Evolutionary conservation across 2,797 vertebrate genomes (phyloP), one percentile per base, ranked within the genome.

Genomic region (Adrianichthys oophorus): DNA sequence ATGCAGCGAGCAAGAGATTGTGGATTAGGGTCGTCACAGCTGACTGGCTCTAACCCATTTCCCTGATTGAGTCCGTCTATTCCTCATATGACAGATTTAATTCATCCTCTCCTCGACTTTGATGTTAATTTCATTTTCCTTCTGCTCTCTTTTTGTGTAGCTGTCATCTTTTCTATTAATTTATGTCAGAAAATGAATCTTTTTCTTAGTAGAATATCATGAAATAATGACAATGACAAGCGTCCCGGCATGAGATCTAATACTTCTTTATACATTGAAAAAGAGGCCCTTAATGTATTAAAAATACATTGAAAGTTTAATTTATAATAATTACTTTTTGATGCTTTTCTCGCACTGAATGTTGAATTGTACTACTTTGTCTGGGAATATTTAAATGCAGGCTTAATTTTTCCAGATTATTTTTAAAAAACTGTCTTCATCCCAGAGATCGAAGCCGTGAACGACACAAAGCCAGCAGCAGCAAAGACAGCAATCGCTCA

Each of bases 401-500:
- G 10, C 32, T 37, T 37, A 2, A 12, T 48, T 15, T 21, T 24
- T 0, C 4, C 18, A 18, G 48, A 46, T 3, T 23, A n/a, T 51
- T 19, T 8, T n/a, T 62, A 4, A 21, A 13, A 56, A 12, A 24
- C n/a, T 41, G 41, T 72, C 45, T 48, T 29, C 62, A 48, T 23
- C 43, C n/a, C 72, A 92, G 92, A 45, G 90, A 94, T 77, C 93
- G 93, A 82, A 94, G 90, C 50, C 91, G 92, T 23, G 95, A 97
- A 70, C 92, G 94, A 37, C 94, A 95, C 82, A 96, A 95, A 87
- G 91, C 91, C 0, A 90, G 93, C 0, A 90, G 93, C 64, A 95
- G 86, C 78, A 96, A 95, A 85, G 95, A 95, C 82, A 88, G 89
- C 76, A 93, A 89, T 56, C 93, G 93, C 21, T 94, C 94, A 0